Base-by-base conservation (phyloP, 1,140 invertebrate species). In the Atta colombica region DNA sequence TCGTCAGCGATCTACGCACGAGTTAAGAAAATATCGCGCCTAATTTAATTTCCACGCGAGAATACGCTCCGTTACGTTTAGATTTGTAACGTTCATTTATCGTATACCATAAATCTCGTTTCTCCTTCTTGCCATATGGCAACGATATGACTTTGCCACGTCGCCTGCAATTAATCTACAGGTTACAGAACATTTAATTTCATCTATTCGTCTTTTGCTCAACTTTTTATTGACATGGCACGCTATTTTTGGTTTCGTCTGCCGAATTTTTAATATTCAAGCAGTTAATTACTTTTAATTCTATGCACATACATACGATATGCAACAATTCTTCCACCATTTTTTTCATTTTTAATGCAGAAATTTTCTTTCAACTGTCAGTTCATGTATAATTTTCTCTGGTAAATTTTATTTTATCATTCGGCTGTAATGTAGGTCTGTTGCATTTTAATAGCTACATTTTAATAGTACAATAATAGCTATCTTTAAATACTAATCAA, bases 1-100 rank as follows among this genome's bases (percentile, higher is more conserved):
- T 58, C 21, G 31, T 58, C 78, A 21, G 21, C 28, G 16, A 55
- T 51, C 60, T 21, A 14, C 28, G 28, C 14, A 21, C 28, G 63
- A 3, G 3, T 45, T 55, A 55, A 31, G 21, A 71, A 61, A 84
- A 28, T 45, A 61, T 74, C 53, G 63, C 21, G 61, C 18, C 28
- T 72, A 72, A 72, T 82, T 82, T 68, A 82, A 82, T 71, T 82
- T 71, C 8, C 8, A 21, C 16, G 60, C 8, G 28, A 31, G 49
- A 53, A 58, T 7, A n/a, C 25, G 55, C 14, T 55, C 5, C 49
- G 49, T 21, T 28, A 68, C 18, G 10, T 39, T 69, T 51, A 72
- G 31, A 58, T 61, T 72, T 39, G 21, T 72, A 82, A 60, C 53
- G 58, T 63, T 82, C 18, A 82, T 82, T 82, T 45, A 61, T 10